Evolutionary conservation across 1,140 invertebrate genomes (phyloP).

Genomic region (Lamellibrachia luymesi): DNA sequence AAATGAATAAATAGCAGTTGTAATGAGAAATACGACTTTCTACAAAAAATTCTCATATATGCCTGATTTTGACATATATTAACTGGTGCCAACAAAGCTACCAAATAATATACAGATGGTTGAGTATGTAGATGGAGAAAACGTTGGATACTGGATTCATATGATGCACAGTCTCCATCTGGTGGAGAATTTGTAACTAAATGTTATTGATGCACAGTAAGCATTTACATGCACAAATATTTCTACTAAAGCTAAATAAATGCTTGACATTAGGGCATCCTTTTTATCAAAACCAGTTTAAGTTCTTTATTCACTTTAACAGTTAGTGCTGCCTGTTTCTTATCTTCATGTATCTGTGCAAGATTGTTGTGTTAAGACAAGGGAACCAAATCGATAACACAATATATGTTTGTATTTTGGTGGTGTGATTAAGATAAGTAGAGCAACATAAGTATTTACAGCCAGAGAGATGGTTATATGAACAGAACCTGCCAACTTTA

Average conservation of each 20-base stretch:
- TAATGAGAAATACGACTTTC: neutral
- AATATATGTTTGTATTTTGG: no score
- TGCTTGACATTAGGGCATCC: neutral
- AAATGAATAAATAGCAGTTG: neutral
- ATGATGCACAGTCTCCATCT: neutral
- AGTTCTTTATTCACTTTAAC: no score
- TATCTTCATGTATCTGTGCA: no score
- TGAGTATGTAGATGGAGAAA: neutral
- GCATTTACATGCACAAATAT: neutral
- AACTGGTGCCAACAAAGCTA: no score
- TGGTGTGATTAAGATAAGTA: no score
- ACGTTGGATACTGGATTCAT: neutral
- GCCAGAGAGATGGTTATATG: no score
- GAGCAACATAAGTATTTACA: no score
- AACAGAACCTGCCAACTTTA: no score
- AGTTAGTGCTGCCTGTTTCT: no score
- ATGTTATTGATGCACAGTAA: conserved; percentile 18
- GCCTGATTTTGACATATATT: neutral
- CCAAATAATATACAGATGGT: no score
- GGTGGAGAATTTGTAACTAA: neutral
- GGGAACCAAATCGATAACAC: no score
- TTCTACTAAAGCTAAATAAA: neutral
- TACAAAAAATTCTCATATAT: neutral
- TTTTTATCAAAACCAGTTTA: neutral
- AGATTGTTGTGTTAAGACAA: no score